These are phyloP conservation scores for Phragmatobia fuliginosa DNA, from an alignment of 2,888 invertebrate species.

Conservation along the genomic window DNA sequence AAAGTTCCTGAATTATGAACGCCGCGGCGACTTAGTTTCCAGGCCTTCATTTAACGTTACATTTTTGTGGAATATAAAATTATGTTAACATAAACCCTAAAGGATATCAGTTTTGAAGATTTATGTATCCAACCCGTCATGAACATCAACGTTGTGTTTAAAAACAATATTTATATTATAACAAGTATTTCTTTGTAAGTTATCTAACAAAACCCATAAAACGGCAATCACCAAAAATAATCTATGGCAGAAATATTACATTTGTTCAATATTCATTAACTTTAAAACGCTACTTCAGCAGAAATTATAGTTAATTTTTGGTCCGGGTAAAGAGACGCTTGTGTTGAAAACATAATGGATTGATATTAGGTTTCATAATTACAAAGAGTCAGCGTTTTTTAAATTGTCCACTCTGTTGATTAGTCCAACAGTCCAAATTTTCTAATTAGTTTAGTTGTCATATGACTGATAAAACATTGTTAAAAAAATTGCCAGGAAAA, in stretches of 20 bases:
- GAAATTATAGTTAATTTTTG: slow-evolving; percentile 21
- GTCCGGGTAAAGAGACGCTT: slow-evolving; percentile 4
- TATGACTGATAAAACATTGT: neutral
- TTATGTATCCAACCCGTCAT: no score
- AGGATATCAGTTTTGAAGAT: no score
- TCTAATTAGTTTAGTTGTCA: neutral
- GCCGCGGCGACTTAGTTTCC: neutral
- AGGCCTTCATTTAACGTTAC: neutral
- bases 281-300: slow-evolving; percentile 29
- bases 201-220: slow-evolving; percentile 38
- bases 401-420: neutral
- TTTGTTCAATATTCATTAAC: slow-evolving; percentile 28
- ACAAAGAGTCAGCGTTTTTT: slow-evolving; percentile 24
- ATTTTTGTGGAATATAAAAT: neutral
- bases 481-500: neutral
- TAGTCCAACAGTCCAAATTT: neutral
- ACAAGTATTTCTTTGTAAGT: neutral
- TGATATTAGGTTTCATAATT: slow-evolving; percentile 36
- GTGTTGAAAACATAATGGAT: slow-evolving; percentile 26
- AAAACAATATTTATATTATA: slow-evolving; percentile 21
- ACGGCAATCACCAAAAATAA: slow-evolving; percentile 30
- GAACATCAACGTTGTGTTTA: no score
- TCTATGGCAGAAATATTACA: slow-evolving; percentile 43
- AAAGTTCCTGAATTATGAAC: neutral
- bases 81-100: no score